Base-by-base conservation (phyloP, 2,113 vertebrate species). In the Tringa solitaria region DNA sequence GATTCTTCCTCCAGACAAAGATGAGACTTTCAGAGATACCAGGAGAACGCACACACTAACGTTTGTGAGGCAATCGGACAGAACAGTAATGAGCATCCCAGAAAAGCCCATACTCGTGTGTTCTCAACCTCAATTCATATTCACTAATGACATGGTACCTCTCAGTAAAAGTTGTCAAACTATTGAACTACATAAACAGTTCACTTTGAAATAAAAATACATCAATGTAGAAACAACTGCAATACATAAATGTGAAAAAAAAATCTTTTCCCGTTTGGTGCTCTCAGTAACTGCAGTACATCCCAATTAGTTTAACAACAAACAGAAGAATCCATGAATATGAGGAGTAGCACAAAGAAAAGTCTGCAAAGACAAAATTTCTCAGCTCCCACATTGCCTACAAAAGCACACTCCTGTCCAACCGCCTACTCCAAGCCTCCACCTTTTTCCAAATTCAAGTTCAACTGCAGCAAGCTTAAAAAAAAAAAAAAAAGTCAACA, bases 51-150 rank as follows among this genome's bases (percentile, higher is more conserved):
- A 84, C 43, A 48, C 2, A 3, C 24, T 67, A 14, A 88, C 68
- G 43, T 56, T 41, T 41, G 32, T 28, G 64, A 93, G 65, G 46
- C 45, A 73, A 33, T 83, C 60, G 89, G 50, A 54, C 30, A 88
- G 30, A 83, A 59, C 6, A 69, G 51, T 6, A 37, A 70, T 22
- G 37, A 74, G 56, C 59, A 81, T 37, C 76, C 57, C 56, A 78
- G 75, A 78, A 84, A 78, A 93, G 46, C 56, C 76, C 33, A 77
- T 3, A 84, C 20, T 85, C 70, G 8, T 11, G 22, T 63, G 37
- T 43, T 43, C 85, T 85, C 69, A 81, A 33, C 95, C 86, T 68
- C 81, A 89, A 94, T 84, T 93, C 32, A 76, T 73, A 77, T 87
- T 93, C 4, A 10, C 26, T 95, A 69, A 84, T 33, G 50, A 95